Evolutionary conservation across 2,113 vertebrate species (phyloP), one percentile per base, ranked within the genome.

Genomic region (Tyrannus savana): DNA sequence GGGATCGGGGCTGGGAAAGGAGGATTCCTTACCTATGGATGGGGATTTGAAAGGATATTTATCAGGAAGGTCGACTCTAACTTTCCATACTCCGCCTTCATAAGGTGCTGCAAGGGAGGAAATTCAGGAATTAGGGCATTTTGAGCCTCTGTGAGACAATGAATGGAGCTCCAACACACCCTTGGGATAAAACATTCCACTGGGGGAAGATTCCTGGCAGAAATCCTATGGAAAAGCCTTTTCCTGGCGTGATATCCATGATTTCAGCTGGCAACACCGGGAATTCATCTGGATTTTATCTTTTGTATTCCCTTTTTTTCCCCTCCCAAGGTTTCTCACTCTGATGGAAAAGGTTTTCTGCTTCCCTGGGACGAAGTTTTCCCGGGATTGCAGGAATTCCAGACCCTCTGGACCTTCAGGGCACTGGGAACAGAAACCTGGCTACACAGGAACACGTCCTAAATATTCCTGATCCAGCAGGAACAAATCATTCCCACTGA

Each of bases 41-140:
- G 99, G 99, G 79, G 99, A 99, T 98, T 99, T 99, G 98, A 99
- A 99, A 87, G 99, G 99, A 94, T 99, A 99, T 99, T 99, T 99
- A 97, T 99, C 99, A 59, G 99, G 99, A 97, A 99, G 99, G 98
- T 99, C 99, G 98, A 99, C 99, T 98, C 99, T 98, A 96, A 99
- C 99, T 98, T 99, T 99, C 99, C 99, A 99, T 30, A 99, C 99
- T 55, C 99, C 99, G 14, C 99, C 99, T 98, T 99, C 99, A 35
- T 99, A 99, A 0, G 99, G 99, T 96, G 99, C 99, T 99, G 95
- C 55, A 94, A 97, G 15, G 71, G 93, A 93, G 91, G 80, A 96
- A 96, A 91, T 0, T 3, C 73, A 79, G 66, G 89, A 52, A 37
- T 97, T 89, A 96, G 59, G 58, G 9, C 14, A 7, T 24, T 59